Evolutionary conservation across 1,140 invertebrate species (phyloP).

Genomic region (Ooceraea biroi): DNA sequence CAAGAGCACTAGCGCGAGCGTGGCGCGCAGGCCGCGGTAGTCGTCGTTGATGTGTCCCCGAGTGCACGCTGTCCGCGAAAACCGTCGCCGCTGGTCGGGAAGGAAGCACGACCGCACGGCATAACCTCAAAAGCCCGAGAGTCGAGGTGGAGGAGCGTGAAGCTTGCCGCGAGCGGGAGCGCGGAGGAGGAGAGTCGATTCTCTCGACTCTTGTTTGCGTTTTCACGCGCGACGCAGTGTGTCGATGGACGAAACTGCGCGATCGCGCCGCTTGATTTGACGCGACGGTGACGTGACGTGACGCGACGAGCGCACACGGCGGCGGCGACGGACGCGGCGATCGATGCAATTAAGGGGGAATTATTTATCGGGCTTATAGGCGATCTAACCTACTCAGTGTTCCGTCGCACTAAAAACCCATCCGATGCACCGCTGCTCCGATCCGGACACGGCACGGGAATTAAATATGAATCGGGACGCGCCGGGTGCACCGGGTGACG

Average conservation of each 20-base stretch:
- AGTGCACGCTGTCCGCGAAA: background rate
- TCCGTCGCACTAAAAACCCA: background rate
- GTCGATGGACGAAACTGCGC: too few species aligned
- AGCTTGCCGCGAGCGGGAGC: too few species aligned
- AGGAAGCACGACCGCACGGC: background rate
- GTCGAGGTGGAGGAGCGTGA: background rate
- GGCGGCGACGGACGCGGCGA: slow-evolving; percentile 5
- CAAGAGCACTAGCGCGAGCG: background rate
- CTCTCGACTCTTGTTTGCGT: too few species aligned
- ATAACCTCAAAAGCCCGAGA: slow-evolving; percentile 34
- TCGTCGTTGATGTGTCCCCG: too few species aligned
- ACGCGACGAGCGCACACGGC: slow-evolving; percentile 13
- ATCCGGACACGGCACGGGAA: background rate
- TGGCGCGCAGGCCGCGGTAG: background rate
- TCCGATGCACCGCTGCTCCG: background rate
- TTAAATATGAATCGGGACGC: slow-evolving; percentile 5
- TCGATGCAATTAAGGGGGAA: slow-evolving; percentile 55
- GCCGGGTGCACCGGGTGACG: background rate
- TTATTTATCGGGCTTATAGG: slow-evolving; percentile 46
- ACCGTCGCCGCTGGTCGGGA: background rate
- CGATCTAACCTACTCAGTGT: background rate
- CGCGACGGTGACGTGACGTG: background rate
- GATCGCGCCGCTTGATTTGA: background rate
- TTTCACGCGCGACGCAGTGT: background rate
- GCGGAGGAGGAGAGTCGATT: background rate